Evolutionary conservation across 2,888 invertebrate species (phyloP).

Genomic region (Colletes collaris): DNA sequence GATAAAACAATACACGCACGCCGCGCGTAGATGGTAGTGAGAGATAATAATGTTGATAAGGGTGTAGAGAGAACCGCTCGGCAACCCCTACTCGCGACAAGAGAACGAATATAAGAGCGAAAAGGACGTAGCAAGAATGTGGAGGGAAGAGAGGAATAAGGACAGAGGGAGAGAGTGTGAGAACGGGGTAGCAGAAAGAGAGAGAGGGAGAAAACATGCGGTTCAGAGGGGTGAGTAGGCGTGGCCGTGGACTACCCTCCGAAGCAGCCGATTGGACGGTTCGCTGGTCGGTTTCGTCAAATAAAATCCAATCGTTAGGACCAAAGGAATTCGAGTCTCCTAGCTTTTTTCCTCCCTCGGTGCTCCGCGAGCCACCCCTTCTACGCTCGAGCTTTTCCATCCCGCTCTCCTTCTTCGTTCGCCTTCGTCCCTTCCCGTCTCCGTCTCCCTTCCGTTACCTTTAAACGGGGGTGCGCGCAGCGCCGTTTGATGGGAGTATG

Average conservation of each 20-base stretch:
- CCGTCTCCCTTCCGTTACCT: conserved; percentile 42
- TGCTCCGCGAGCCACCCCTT: conserved; percentile 41
- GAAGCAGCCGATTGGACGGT: conserved; percentile 78
- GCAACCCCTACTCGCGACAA: conserved; percentile 67
- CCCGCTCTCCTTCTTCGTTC: conserved; percentile 35
- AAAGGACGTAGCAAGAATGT: conserved; percentile 43
- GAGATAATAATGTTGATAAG: conserved; percentile 83
- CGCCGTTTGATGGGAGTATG: conserved; percentile 82
- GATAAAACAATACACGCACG: conserved; percentile 40
- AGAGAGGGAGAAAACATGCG: conserved; percentile 29
- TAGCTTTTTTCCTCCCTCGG: conserved; percentile 77
- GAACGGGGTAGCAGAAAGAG: not conserved
- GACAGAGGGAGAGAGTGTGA: conserved; percentile 29
- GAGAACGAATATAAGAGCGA: conserved; percentile 52
- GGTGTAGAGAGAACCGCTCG: conserved; percentile 77
- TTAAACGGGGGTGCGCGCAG: conserved; percentile 75
- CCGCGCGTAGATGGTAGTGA: conserved; percentile 58
- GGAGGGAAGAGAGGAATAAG: conserved; percentile 37
- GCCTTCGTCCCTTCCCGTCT: conserved; percentile 36
- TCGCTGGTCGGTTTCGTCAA: conserved; percentile 79
- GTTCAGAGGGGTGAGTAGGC: conserved; percentile 74
- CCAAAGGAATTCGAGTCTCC: conserved; percentile 81
- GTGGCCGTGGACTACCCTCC: conserved; percentile 74
- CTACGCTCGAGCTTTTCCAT: conserved; percentile 23
- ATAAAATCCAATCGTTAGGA: conserved; percentile 83